Evolutionary conservation across 2,113 vertebrate genomes (phyloP).

Genomic region (Ctenodactylus gundi): DNA sequence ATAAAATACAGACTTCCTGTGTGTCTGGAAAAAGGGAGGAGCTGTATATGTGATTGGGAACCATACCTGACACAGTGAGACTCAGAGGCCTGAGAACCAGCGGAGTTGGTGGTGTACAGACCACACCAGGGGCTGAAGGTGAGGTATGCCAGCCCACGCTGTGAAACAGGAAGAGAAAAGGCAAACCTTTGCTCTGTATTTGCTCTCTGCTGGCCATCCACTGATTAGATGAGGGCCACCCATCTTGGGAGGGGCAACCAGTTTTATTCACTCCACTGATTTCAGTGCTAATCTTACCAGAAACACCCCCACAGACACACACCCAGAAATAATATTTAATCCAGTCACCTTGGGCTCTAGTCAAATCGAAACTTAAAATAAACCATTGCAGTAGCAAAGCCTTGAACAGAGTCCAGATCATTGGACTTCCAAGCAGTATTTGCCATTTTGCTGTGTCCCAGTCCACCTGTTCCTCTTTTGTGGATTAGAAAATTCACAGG

Average conservation of each 20-base stretch:
- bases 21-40: background rate
- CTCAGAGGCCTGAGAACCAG: background rate
- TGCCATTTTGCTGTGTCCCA: background rate
- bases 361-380: background rate
- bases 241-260: background rate
- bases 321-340: background rate
- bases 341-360: background rate
- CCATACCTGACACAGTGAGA: background rate
- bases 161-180: background rate
- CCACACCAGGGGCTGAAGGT: background rate
- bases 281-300: constrained; percentile 5
- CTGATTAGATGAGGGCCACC: background rate
- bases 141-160: background rate
- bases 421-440: background rate
- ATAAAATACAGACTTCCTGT: background rate
- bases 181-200: background rate
- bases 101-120: background rate
- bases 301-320: background rate
- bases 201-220: background rate
- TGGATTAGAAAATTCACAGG: background rate
- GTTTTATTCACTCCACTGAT: background rate
- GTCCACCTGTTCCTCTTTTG: background rate
- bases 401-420: background rate
- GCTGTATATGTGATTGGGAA: background rate
- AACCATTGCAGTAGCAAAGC: background rate